Base-by-base conservation (phyloP, 2,113 vertebrate species). In the Periophthalmodon schlosseri region DNA sequence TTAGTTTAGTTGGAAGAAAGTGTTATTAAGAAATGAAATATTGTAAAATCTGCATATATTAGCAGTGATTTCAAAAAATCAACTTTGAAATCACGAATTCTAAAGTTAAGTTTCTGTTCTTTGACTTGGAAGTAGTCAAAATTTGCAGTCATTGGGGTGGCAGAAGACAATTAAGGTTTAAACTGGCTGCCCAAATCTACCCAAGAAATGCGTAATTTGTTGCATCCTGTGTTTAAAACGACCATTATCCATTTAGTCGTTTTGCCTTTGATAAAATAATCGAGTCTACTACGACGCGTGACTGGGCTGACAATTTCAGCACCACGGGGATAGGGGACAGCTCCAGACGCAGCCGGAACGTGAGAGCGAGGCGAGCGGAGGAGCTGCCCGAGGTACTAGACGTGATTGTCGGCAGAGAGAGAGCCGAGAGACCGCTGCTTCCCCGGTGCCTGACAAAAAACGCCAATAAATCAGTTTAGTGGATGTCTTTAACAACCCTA, bases 281-380 rank as follows among this genome's bases (percentile, higher is more conserved):
- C 49, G 68, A 77, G 44, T 75, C 36, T 39, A 44, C 36, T 20
- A 34, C 13, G 39, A 47, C 46, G 82, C 61, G 78, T 74, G 69
- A 75, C 76, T 36, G 74, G 67, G 75, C 63, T 47, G 69, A 65
- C 66, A 21, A 63, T 88, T 93, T 93, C 90, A 93, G 92, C 85
- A 94, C 92, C 85, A 84, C 67, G 23, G 57, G 50, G 21, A 64
- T 18, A 54, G 88, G 87, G 60, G 63, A 92, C 88, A 94, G 92
- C 89, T 93, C 89, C 90, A 77, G 84, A 23, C 84, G 69, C 79
- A 73, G 81, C 85, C 72, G 21, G 70, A 72, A 65, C 46, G 75
- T 73, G 73, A 76, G 79, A 44, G 80, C 71, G 65, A 64, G 77
- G 74, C 71, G 56, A 16, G 85, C 70, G 69, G 68, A 78, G 75